Evolutionary conservation across 2,888 invertebrate genomes (phyloP), one percentile per base, ranked within the genome.

Genomic region (Resseliella maxima): DNA sequence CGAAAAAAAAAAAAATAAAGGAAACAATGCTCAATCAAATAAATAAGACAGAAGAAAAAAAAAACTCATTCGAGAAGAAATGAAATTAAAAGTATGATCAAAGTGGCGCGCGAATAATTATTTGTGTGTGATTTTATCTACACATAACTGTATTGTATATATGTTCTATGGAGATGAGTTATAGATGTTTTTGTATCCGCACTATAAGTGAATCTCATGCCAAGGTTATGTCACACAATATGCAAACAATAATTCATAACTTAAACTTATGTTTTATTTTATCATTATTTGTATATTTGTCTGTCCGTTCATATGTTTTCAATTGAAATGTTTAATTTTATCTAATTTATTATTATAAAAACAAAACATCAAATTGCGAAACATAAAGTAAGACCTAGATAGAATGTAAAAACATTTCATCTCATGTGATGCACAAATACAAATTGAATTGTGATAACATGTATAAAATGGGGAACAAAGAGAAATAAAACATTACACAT

Each of bases 141-240:
- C 18, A 50, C 46, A 50, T 50, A 50, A 15, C 18, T 50, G 18
- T 50, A 50, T 41, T 12, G 12, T 41, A 41, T 41, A 41, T 41
- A 50, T 50, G 50, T 50, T 50, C 31, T 72, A 31, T 31, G 1
- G 2, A 31, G n/a, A 72, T 31, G 3, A 15, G 31, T 2, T 72
- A 31, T 35, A 3, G 72, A 72, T 72, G 72, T 31, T 18, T 8
- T 72, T 12, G 72, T 72, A 72, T 15, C 35, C 72, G 72, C 31
- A 1, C 18, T 59, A 35, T 38, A 5, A n/a, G 38, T 83, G 38
- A 83, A 38, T 83, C n/a, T 50, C 83, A 83, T 83, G 83, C 83
- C 83, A 83, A 83, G 83, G 38, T 24, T 83, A 83, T 83, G 38
- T 38, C 46, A 50, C 36, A 18, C n/a, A 38, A 83, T 83, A 41